These are phyloP conservation scores for Agrilus planipennis DNA, from an alignment of 1,140 invertebrate species.

Conservation along the genomic window DNA sequence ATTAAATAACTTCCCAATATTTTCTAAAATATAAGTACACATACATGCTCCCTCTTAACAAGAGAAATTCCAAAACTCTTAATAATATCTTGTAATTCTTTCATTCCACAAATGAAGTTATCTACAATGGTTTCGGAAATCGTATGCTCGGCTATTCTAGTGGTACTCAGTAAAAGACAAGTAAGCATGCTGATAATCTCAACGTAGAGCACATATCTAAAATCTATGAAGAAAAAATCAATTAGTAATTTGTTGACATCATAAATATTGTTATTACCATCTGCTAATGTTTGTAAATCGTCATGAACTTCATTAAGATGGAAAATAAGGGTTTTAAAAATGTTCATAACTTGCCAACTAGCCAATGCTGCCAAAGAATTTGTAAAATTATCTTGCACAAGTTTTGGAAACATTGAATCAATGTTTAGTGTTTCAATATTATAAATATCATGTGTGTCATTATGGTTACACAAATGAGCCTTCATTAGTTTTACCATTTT, in stretches of 20 bases:
- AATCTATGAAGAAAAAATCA: constrained; percentile 5
- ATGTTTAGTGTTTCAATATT: background rate
- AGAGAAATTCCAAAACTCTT: constrained; percentile 20
- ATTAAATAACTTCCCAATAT: too few relatives aligned
- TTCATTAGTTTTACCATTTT: constrained; percentile 25
- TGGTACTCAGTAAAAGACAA: constrained; percentile 16
- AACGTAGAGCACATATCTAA: constrained; percentile 10
- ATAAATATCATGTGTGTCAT: constrained; percentile 5
- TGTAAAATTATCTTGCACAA: constrained; percentile 21
- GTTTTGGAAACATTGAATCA: constrained; percentile 8
- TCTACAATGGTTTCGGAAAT: constrained; percentile 16
- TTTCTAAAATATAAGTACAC: too few relatives aligned
- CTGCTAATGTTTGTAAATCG: constrained; percentile 5
- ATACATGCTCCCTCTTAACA: constrained; percentile 28
- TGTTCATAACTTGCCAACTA: constrained; percentile 27
- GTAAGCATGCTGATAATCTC: constrained; percentile 20
- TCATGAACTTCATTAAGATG: constrained; percentile 21
- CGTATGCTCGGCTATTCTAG: constrained; percentile 25
- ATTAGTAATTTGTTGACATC: background rate
- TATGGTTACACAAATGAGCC: constrained; percentile 3
- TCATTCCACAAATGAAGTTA: constrained; percentile 22
- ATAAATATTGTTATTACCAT: constrained; percentile 7
- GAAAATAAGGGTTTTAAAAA: constrained; percentile 26
- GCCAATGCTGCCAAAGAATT: constrained; percentile 19
- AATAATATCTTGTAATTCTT: constrained; percentile 20